Percentiles rank a stretch among this genome's conserved stretches.
These are phyloP conservation scores for Connochaetes taurinus DNA, from an alignment of 2,113 vertebrate species.

Conservation along the genomic window DNA sequence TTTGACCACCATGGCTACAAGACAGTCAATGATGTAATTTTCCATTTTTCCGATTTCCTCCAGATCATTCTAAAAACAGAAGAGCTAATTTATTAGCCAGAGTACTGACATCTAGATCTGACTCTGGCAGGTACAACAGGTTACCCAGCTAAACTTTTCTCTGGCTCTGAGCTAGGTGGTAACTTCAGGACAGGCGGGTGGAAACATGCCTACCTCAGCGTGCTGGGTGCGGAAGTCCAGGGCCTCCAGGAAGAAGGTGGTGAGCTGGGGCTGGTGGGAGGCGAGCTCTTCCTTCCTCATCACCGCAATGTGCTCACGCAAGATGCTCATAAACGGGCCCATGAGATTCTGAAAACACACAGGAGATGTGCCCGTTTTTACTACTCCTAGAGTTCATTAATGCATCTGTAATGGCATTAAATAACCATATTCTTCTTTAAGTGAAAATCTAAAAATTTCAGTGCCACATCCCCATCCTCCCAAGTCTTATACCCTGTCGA, in stretches of 20 bases:
- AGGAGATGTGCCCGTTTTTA: not conserved
- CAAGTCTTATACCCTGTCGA: not conserved
- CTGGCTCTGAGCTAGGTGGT: not conserved
- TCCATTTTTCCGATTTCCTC: conserved; percentile 85
- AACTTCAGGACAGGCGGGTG: not conserved
- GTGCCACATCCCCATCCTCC: not conserved
- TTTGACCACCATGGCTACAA: conserved; percentile 94
- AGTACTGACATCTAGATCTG: not conserved
- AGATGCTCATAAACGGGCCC: conserved; percentile 87
- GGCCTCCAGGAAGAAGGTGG: conserved; percentile 89
- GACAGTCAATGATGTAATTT: conserved; percentile 85
- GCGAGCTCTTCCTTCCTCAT: conserved; percentile 90
- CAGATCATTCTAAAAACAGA: conserved; percentile 83
- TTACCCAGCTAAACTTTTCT: not conserved
- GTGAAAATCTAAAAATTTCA: not conserved
- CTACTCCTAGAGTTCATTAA: not conserved
- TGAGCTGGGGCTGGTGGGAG: conserved; percentile 91
- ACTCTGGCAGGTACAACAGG: not conserved
- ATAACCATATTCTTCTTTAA: not conserved
- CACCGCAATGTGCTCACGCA: conserved; percentile 88
- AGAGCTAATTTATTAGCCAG: not conserved
- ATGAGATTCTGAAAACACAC: conserved; percentile 81
- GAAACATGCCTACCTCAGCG: conserved; percentile 78
- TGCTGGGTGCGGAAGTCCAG: conserved; percentile 90
- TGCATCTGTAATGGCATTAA: not conserved